Evolutionary conservation across 2,888 invertebrate species (phyloP), one percentile per base, ranked within the genome.

Genomic region (Rhyacophila evoluta): DNA sequence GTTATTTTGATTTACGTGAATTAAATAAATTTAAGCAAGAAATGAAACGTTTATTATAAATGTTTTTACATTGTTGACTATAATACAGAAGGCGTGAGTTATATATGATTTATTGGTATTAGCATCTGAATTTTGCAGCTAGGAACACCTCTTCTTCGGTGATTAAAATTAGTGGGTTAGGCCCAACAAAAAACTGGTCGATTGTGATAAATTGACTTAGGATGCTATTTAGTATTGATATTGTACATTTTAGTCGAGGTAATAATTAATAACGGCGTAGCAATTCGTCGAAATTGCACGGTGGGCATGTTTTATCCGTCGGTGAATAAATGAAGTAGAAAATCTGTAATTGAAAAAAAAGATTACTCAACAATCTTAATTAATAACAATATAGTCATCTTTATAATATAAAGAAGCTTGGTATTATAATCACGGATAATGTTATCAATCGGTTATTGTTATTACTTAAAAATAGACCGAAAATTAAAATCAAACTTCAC

Each of bases 161-260:
- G 15, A 19, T 55, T 55, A 55, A 55, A 55, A 25, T 55, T 19
- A 55, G 55, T 55, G 55, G 55, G 55, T 55, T 55, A 55, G 19
- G 19, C 55, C 19, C 12, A 55, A 12, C 1, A 55, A 55, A 55
- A 55, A 55, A 55, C 55, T 19, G 19, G 55, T 55, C 55, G 15
- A 55, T 55, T 55, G 55, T 55, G 19, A 55, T 55, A 55, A n/a
- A 55, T 10, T 25, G 55, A 25, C 55, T 8, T 15, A 55, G 19
- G 55, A 55, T 55, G 55, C 15, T 55, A 33, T 55, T 55, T 25
- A 19, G 19, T 55, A 19, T 55, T n/a, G 5, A 1, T 25, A 55
- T 55, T 25, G 19, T 25, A 25, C 55, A 19, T 55, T 55, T 39
- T 55, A 55, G 15, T 25, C 5, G 8, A 19, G 10, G 19, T 55